Conservation (phyloP, 2,797 vertebrate species). For the Ceryle rudis region DNA sequence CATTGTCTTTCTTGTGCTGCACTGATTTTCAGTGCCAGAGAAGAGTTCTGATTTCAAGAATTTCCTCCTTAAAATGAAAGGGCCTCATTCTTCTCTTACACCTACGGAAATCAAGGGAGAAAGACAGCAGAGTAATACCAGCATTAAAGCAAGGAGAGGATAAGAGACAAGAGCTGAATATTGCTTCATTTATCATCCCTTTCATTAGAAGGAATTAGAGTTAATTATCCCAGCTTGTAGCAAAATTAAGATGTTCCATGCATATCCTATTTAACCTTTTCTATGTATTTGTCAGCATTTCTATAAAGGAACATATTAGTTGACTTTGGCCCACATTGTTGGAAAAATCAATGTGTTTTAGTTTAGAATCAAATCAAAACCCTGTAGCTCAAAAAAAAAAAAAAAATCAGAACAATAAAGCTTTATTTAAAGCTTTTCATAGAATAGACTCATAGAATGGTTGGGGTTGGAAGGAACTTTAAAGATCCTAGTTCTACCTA, state of each 20-base stretch:
- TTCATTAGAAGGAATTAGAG: conserved; percentile 14
- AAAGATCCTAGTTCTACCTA: not conserved
- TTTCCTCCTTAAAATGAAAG: not conserved
- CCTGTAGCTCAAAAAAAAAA: not conserved
- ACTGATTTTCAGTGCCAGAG: not conserved
- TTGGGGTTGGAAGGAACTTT: not conserved
- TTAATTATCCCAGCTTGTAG: not conserved
- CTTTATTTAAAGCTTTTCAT: not conserved
- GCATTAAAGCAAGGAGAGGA: not conserved
- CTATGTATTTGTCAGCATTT: not conserved
- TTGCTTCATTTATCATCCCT: not conserved
- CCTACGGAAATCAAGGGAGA: not conserved
- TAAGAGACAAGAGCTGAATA: not conserved
- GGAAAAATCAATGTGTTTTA: not conserved
- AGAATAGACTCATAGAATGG: not conserved
- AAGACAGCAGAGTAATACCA: not conserved
- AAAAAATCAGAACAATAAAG: not conserved
- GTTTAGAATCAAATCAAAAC: not conserved
- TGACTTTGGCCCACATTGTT: not conserved
- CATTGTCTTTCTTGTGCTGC: not conserved
- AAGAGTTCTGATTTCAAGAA: not conserved
- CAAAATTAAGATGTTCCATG: not conserved
- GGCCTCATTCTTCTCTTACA: not conserved
- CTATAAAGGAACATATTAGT: not conserved
- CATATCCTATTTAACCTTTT: not conserved